Evolutionary conservation across 2,797 vertebrate species (phyloP).

Genomic region (Chrosomus eos): DNA sequence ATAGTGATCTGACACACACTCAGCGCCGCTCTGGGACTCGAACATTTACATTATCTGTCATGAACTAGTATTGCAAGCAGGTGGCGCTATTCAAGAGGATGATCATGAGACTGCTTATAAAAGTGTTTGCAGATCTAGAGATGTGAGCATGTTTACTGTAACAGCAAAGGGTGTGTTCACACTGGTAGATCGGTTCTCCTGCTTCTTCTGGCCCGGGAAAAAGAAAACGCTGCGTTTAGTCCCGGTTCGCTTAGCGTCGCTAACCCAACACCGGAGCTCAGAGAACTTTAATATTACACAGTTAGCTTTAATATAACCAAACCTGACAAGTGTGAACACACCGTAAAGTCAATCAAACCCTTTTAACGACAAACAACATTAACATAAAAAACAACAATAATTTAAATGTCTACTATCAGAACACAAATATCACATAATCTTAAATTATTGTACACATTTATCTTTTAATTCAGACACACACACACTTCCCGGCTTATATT

Average conservation of each 20-base stretch:
- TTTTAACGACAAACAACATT: background rate
- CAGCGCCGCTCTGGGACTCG: background rate
- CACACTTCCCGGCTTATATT: conserved; percentile 59
- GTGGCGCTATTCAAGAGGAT: background rate
- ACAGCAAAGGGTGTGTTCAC: background rate
- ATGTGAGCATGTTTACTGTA: background rate
- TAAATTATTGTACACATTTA: conserved; percentile 27
- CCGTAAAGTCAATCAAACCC: background rate
- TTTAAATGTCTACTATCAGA: background rate
- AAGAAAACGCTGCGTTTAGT: background rate
- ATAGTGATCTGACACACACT: background rate
- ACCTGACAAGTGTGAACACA: background rate
- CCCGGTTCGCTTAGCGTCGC: background rate
- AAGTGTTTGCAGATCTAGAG: background rate
- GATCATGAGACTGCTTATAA: background rate
- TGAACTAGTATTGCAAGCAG: conserved; percentile 1
- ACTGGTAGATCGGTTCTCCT: background rate
- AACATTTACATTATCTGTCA: background rate
- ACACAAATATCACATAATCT: background rate
- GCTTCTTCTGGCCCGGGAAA: background rate
- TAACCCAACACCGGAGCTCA: too few relatives aligned
- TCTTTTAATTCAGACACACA: conserved; percentile 35
- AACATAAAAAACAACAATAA: background rate
- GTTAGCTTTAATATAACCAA: background rate
- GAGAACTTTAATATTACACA: too few relatives aligned